Base-by-base conservation (phyloP, 2,113 vertebrate genomes). In the Mugil cephalus region DNA sequence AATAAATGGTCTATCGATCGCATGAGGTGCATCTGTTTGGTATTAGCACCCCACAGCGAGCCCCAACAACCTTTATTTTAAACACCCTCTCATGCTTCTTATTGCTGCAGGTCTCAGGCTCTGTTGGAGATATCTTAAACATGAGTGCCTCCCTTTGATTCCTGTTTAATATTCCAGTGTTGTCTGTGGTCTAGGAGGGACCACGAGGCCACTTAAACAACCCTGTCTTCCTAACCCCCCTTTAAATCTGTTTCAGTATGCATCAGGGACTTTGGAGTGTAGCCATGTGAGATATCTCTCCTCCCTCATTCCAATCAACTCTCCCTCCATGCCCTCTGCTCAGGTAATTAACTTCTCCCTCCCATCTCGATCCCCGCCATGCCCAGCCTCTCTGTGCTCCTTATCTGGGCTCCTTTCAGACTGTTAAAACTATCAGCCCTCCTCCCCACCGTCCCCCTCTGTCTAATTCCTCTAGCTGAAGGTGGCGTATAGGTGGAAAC, bases 341-440 rank as follows among this genome's bases (percentile, higher is more conserved):
- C 90, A 90, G 90, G 88, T 91, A 91, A 91, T 91, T 91, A 91
- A 91, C 90, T 91, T 90, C 91, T 89, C 74, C 88, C 82, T 86
- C 85, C 83, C 85, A 76, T 92, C 78, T 79, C 45, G 72, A 79
- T 71, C 81, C 59, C 83, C 80, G 92, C 89, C 87, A 85, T 87
- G 91, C 90, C 91, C 90, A 89, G 90, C 93, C 93, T 92, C 92
- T 92, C 93, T 92, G 92, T 93, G 77, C 92, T 94, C 90, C 94
- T 94, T 94, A 93, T 93, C 94, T 91, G 92, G 82, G 83, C 81
- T 94, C 93, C 91, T 94, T 93, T 95, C 93, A 95, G 92, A 94
- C 92, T 93, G 92, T 95, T 94, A 94, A 94, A 95, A 95, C 92
- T 93, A 94, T 94, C 94, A 94, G 88, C 83, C 89, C 82, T 84